phyloP scores from a whole-genome alignment of 2,888 invertebrate genomes.

The Rutpela maculata region DNA sequence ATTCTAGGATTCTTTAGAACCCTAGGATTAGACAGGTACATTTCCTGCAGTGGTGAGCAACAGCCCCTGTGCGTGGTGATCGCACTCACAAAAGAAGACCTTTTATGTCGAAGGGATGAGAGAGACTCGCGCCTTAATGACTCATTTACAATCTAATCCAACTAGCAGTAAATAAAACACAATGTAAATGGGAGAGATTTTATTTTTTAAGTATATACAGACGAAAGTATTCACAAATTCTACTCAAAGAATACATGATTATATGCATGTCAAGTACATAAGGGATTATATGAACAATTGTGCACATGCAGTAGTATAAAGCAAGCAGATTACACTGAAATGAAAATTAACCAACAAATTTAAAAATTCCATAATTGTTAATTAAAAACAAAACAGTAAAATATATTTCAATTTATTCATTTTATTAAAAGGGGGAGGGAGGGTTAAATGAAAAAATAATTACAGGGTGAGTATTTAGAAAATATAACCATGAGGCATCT shows the following conservation, averaged over 20 bases:
- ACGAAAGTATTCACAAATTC: constrained; percentile 66
- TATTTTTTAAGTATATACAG: constrained; percentile 67
- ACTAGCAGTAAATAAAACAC: neutral
- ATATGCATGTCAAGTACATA: constrained; percentile 62
- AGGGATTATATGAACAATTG: constrained; percentile 75
- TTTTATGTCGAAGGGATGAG: too few species aligned
- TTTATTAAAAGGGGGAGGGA: constrained; percentile 8
- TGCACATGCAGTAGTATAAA: constrained; percentile 63
- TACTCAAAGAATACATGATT: constrained; percentile 61
- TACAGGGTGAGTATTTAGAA: constrained; percentile 35
- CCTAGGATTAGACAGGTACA: too few species aligned
- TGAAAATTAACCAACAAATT: constrained; percentile 26
- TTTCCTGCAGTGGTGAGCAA: too few species aligned
- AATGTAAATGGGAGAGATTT: constrained; percentile 40
- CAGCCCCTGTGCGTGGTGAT: too few species aligned
- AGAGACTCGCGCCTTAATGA: too few species aligned
- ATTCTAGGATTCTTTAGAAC: too few species aligned
- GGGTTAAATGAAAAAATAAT: constrained; percentile 14
- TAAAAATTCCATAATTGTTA: constrained; percentile 24
- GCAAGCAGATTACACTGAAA: constrained; percentile 54
- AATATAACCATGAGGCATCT: constrained; percentile 25
- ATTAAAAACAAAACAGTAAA: constrained; percentile 33
- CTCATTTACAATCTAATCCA: too few species aligned
- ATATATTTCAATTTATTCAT: constrained; percentile 24
- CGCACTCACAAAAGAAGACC: too few species aligned